Evolutionary conservation across 2,113 vertebrate species (phyloP), one percentile per base, ranked within the genome.

Genomic region (Platichthys stellatus): DNA sequence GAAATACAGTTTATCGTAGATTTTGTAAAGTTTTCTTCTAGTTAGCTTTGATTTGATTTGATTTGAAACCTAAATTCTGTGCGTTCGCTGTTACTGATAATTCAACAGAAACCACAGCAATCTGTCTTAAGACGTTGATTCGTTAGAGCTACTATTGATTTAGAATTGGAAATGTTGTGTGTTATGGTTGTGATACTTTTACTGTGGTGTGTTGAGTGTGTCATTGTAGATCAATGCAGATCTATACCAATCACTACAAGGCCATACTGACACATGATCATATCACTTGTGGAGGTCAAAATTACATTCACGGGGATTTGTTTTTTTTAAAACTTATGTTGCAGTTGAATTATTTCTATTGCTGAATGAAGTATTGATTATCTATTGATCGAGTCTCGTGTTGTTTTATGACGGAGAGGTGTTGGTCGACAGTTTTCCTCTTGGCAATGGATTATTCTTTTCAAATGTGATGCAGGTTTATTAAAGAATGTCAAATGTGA

Each of bases 291-390:
- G 63, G n/a, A 76, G 80, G 76, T 66, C 62, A 75, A 81, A 83
- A 75, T 65, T 89, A 74, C 85, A 85, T 90, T 87, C 6, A 38
- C 17, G 23, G 17, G 23, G 76, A 81, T 86, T 82, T 84, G 1
- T 31, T 31, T 31, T 31, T 31, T 31, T 31, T 31, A 31, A 28
- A 31, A 31, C 31, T 31, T 31, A 31, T 31, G 31, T 53, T 51
- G 40, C 40, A 43, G 40, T 88, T 54, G 72, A 82, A 79, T 81
- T 60, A 21, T 74, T 72, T 84, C 65, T 63, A 73, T 74, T 75
- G 67, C 74, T 74, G 81, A 56, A 69, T 87, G 57, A 92, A 92
- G 90, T 94, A 94, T 92, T 94, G 90, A 78, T 86, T 87, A 31
- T 49, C 31, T 31, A 31, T 31, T 70, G 31, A 73, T 69, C 74